A percentile compares a stretch with the other conserved stretches of the same genome.
phyloP scores from a whole-genome alignment of 1,140 invertebrate genomes.

The Drosophila guanche region DNA sequence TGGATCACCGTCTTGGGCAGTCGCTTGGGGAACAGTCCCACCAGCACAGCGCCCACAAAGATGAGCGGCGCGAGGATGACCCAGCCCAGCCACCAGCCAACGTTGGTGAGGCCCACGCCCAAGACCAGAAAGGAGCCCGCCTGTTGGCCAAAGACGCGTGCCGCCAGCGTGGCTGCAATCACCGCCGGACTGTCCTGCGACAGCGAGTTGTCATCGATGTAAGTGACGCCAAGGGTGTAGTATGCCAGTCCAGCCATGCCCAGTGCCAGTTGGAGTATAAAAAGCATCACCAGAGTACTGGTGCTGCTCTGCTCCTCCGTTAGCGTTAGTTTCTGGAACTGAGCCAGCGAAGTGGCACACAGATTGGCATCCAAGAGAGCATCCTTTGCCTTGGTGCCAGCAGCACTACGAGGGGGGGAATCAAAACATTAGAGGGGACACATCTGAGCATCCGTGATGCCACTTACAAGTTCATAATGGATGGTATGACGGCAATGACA shows the following conservation, averaged over 20 bases:
- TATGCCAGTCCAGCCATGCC: constrained; percentile 86
- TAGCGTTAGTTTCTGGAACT: constrained; percentile 57
- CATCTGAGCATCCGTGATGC: neutral
- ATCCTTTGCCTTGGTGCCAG: constrained; percentile 50
- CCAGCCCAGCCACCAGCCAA: constrained; percentile 86
- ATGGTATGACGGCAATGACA: constrained; percentile 85
- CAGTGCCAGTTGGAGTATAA: constrained; percentile 86
- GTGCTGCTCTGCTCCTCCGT: constrained; percentile 59
- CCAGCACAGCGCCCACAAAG: constrained; percentile 84
- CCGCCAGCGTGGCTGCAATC: constrained; percentile 66
- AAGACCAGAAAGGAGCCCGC: constrained; percentile 77
- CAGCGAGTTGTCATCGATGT: constrained; percentile 88
- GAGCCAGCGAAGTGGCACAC: constrained; percentile 73
- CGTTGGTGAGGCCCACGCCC: constrained; percentile 55
- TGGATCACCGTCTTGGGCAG: constrained; percentile 85
- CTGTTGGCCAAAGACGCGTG: constrained; percentile 75
- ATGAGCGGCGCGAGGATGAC: constrained; percentile 85
- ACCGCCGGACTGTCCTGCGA: constrained; percentile 85
- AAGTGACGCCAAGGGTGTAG: constrained; percentile 87
- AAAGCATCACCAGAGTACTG: constrained; percentile 84
- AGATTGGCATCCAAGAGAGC: constrained; percentile 56
- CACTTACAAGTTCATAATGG: constrained; percentile 84
- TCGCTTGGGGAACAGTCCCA: constrained; percentile 86
- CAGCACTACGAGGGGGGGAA: constrained; percentile 33
- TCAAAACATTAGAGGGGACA: neutral